Conservation (phyloP, 2,113 vertebrate species). For the Gymnogyps californianus region DNA sequence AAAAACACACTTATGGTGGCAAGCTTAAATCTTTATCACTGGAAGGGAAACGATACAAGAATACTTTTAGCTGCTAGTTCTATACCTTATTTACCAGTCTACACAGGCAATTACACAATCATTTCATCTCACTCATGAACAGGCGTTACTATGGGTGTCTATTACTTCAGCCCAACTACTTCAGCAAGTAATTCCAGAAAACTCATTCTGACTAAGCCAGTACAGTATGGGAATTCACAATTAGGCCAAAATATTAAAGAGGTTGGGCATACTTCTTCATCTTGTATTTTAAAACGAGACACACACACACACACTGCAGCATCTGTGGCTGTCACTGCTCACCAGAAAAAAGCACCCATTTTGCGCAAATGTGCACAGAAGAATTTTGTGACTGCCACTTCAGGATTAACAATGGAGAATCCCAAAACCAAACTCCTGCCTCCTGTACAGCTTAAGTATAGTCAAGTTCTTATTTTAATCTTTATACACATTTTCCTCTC, state of each 20-base stretch:
- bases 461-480: background rate
- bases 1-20: background rate
- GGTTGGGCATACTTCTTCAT: background rate
- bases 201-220: background rate
- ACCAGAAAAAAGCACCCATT: background rate
- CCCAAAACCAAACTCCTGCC: background rate
- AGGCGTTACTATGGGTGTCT: background rate
- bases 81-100: background rate
- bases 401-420: background rate
- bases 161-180: background rate
- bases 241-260: background rate
- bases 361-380: background rate
- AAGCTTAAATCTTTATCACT: background rate
- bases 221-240: background rate
- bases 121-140: background rate
- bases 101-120: background rate
- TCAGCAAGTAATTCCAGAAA: conserved; percentile 11
- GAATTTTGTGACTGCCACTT: background rate
- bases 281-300: background rate
- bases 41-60: fast-evolving
- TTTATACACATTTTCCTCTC: background rate
- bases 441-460: background rate
- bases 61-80: background rate
- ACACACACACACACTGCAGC: background rate
- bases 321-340: background rate